phyloP scores from a whole-genome alignment of 2,888 invertebrate species.

The Limnephilus lunatus region DNA sequence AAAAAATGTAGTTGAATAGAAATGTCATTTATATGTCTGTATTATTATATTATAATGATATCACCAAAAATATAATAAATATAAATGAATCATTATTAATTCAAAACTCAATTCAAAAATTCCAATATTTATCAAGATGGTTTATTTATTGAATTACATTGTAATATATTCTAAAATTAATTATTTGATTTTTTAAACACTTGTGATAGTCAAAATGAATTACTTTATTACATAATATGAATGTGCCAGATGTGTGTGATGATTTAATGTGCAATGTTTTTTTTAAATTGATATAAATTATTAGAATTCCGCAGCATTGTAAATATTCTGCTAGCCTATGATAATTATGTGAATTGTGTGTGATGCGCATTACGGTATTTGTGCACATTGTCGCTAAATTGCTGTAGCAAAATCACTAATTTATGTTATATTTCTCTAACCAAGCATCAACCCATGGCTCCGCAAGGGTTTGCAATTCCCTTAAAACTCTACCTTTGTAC shows the following conservation, averaged over 20 bases:
- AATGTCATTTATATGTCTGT: background rate
- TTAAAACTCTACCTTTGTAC: background rate
- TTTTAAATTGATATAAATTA: background rate
- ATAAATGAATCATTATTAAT: conserved; percentile 16
- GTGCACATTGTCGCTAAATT: background rate
- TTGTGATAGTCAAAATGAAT: conserved; percentile 45
- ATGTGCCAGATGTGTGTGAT: conserved; percentile 35
- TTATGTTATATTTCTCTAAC: background rate
- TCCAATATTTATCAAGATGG: conserved; percentile 13
- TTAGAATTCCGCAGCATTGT: conserved; percentile 6
- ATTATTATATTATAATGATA: background rate
- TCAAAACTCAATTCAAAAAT: background rate
- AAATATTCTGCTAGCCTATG: conserved; percentile 19
- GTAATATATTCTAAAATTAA: background rate
- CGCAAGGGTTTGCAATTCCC: background rate
- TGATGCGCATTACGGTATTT: conserved; percentile 10
- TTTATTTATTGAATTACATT: conserved; percentile 20
- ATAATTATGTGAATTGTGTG: conserved; percentile 4
- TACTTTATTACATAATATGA: conserved; percentile 18
- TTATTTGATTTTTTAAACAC: conserved; percentile 22
- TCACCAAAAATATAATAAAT: conserved; percentile 14
- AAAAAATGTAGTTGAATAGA: background rate
- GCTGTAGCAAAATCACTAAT: background rate
- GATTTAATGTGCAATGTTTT: conserved; percentile 23
- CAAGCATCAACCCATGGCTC: background rate